Evolutionary conservation across 1,140 invertebrate genomes (phyloP).

Genomic region (Danaus plexippus): DNA sequence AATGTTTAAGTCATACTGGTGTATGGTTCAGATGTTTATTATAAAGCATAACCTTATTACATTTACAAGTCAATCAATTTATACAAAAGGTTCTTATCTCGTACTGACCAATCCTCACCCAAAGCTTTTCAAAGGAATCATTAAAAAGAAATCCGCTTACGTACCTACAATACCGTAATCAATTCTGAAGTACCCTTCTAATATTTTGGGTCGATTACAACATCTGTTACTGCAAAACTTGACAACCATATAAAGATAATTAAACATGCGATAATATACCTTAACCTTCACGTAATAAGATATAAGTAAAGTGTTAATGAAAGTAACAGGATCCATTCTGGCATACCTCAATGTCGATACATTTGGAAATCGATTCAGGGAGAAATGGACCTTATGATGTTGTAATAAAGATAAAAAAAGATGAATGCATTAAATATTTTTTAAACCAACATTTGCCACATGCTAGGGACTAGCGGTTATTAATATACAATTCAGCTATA

Average conservation of each 20-base stretch:
- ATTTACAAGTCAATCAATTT: slow-evolving; percentile 23
- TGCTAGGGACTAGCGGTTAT: slow-evolving; percentile 32
- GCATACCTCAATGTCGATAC: slow-evolving; percentile 20
- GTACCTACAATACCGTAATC: slow-evolving; percentile 55
- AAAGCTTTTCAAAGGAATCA: slow-evolving; percentile 34
- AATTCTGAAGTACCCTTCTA: slow-evolving; percentile 56
- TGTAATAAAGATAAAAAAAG: slow-evolving; percentile 9
- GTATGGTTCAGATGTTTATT: too few species aligned
- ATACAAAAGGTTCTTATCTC: slow-evolving; percentile 24
- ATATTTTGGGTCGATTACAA: slow-evolving; percentile 45
- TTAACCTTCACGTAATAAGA: slow-evolving; percentile 7
- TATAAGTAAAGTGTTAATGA: slow-evolving; percentile 4
- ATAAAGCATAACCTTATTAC: too few species aligned
- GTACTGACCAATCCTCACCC: slow-evolving; percentile 23
- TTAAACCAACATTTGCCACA: slow-evolving; percentile 29
- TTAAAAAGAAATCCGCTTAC: slow-evolving; percentile 66
- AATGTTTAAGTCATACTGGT: too few species aligned
- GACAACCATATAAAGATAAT: slow-evolving; percentile 12
- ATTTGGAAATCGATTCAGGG: slow-evolving; percentile 6
- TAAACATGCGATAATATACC: slow-evolving; percentile 5
- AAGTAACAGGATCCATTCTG: slow-evolving; percentile 16
- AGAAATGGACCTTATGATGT: slow-evolving; percentile 16
- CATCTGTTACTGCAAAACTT: slow-evolving; percentile 36
- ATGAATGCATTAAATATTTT: slow-evolving; percentile 17
- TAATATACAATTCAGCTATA: slow-evolving; percentile 41